Evolutionary conservation across 2,888 invertebrate genomes (phyloP), one percentile per base, ranked within the genome.

Genomic region (Dexiosoma caninum): DNA sequence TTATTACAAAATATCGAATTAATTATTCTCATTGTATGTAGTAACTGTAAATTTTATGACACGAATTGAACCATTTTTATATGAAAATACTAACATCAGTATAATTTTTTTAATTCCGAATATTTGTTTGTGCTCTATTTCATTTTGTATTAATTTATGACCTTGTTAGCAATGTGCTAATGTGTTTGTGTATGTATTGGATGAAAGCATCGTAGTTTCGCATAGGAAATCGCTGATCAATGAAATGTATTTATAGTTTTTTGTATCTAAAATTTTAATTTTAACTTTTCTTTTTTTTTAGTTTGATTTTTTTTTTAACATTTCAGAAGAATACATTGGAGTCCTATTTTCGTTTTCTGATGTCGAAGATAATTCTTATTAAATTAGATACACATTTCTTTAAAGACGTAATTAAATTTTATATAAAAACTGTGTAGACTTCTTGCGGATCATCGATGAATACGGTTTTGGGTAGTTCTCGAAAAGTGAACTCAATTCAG

Each of bases 131-230:
- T 44, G 8, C 1, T 44, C 9, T 44, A 14, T 40, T 40, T 30
- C 0, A 46, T 35, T 44, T 46, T 14, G 14, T 32, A 30, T 32
- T 62, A 62, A 71, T 72, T 72, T 55, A 53, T 44, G 42, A 62
- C 40, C 62, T 72, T 53, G 62, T 62, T 21, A 53, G 16, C 16
- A 35, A 44, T 42, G 21, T 32, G 53, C 44, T n/a, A n/a, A n/a
- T n/a, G n/a, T n/a, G n/a, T n/a, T n/a, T n/a, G n/a, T n/a, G n/a
- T n/a, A n/a, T n/a, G n/a, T n/a, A n/a, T n/a, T n/a, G n/a, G n/a
- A n/a, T n/a, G n/a, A n/a, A n/a, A n/a, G n/a, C n/a, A n/a, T n/a
- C 12, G 51, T 55, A 44, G 40, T 9, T 8, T 59, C 40, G 27
- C 59, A n/a, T 42, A 14, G 14, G 40, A 57, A 23, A 62, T 62